Base-by-base conservation (phyloP, 2,797 vertebrate species). In the Enoplosus armatus region DNA sequence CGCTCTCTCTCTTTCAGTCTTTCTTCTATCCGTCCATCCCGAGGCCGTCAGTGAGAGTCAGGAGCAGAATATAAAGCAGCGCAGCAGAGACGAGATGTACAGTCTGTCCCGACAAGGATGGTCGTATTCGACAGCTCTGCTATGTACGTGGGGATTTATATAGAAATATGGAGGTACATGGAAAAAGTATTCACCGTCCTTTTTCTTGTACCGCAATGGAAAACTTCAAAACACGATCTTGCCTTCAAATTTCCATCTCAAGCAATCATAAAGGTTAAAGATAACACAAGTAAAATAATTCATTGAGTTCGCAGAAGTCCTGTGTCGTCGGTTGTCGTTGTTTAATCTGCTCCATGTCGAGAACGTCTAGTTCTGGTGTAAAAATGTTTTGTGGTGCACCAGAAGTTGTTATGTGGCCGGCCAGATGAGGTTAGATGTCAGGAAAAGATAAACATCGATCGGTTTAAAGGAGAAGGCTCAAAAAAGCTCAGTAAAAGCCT, bases 21-120 rank as follows among this genome's bases (percentile, higher is more conserved):
- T 5, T 27, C 50, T 53, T 41, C 74, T n/a, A 0, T 54, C 72
- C 4, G 35, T 61, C 73, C 8, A 26, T 77, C 55, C 55, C 0
- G 31, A 72, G 22, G 58, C 33, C 48, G 8, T 63, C 65, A 27
- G 56, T 29, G 59, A 50, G 66, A 72, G 69, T 62, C 45, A 60
- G 72, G 39, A 81, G 60, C 69, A 81, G 83, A 81, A 85, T 81
- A 78, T 81, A 71, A 85, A 85, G 74, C 69, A 77, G 68, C 27
- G 47, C n/a, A 60, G 77, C 58, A 27, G 77, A 77, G 70, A 74
- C 82, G 72, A 72, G 81, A 79, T 15, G 16, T 6, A 37, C 39
- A 66, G 47, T 61, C 61, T 39, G 24, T 83, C 56, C 48, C 47
- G 7, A 8, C 31, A 2, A 26, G 4, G 37, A 24, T 1, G 27